Conservation (phyloP, 2,888 invertebrate species). For the Drosophila yooni region DNA sequence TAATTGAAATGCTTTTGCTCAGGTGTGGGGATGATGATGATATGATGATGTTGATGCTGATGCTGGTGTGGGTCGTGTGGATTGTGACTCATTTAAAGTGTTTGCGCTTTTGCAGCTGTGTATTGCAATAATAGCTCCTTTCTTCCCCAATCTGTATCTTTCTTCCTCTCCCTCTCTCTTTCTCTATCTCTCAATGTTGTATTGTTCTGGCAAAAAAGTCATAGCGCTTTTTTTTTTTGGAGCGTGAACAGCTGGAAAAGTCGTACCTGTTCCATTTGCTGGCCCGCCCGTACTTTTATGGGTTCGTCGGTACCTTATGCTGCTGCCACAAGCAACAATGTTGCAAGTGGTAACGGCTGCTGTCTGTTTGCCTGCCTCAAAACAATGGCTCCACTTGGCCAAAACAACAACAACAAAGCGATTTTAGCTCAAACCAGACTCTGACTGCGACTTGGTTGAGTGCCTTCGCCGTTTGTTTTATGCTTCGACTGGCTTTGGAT, state of each 20-base stretch:
- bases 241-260: constrained; percentile 74
- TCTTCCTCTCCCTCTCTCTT: not conserved
- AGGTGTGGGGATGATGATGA: constrained; percentile 12
- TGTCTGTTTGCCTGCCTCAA: constrained; percentile 39
- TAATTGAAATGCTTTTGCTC: constrained; percentile 55
- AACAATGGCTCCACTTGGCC: constrained; percentile 64
- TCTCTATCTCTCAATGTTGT: constrained; percentile 22
- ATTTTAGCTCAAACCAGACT: constrained; percentile 14
- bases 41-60: not conserved
- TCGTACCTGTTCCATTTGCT: constrained; percentile 76
- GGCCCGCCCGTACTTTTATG: constrained; percentile 79
- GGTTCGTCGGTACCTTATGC: constrained; percentile 76
- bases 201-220: constrained; percentile 68
- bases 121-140: constrained; percentile 21
- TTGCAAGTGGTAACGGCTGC: constrained; percentile 68
- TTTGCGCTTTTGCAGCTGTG: not conserved
- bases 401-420: constrained; percentile 40
- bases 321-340: constrained; percentile 56
- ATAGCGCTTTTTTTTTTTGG: constrained; percentile 67
- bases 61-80: constrained; percentile 10
- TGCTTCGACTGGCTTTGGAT: constrained; percentile 68
- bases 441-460: constrained; percentile 72
- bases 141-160: not conserved
- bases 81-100: constrained; percentile 48
- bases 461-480: constrained; percentile 77